A percentile compares a stretch with the other conserved stretches of the same genome.
Conservation (phyloP, 1,140 invertebrate genomes). For the Drosophila serrata region DNA sequence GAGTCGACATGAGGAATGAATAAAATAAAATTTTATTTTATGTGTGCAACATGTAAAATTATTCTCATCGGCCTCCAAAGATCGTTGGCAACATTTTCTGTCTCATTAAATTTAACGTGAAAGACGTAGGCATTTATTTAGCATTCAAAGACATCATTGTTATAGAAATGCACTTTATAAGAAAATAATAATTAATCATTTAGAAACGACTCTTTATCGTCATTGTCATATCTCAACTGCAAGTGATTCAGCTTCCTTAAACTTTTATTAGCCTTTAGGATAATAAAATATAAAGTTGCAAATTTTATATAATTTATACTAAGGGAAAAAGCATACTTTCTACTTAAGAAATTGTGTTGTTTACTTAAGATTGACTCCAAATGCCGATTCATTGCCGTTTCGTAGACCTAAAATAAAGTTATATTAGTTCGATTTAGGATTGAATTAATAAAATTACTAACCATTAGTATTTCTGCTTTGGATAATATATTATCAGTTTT, state of each 20-base stretch:
- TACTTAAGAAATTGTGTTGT: background rate
- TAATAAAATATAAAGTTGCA: background rate
- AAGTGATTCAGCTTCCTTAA: background rate
- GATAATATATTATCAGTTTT: background rate
- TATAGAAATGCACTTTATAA: background rate
- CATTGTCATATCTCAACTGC: background rate
- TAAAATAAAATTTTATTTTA: constrained; percentile 85
- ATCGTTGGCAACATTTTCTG: constrained; percentile 31
- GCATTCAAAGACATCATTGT: background rate
- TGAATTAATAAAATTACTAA: background rate
- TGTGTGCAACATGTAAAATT: constrained; percentile 82
- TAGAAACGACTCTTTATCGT: background rate
- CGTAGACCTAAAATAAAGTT: background rate
- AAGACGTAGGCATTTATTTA: constrained; percentile 17
- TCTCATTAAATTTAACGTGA: constrained; percentile 64
- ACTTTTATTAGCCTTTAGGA: background rate
- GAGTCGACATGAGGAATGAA: constrained; percentile 73
- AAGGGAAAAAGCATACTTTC: background rate
- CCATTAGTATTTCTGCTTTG: background rate
- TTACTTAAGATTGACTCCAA: background rate
- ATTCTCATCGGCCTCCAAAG: constrained; percentile 47
- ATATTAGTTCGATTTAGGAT: background rate
- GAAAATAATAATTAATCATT: constrained; percentile 19
- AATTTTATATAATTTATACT: background rate
- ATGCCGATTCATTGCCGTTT: background rate